Evolutionary conservation across 64 coral and sea anemone genomes (phyloP).

Genomic region (Montipora sp.): DNA sequence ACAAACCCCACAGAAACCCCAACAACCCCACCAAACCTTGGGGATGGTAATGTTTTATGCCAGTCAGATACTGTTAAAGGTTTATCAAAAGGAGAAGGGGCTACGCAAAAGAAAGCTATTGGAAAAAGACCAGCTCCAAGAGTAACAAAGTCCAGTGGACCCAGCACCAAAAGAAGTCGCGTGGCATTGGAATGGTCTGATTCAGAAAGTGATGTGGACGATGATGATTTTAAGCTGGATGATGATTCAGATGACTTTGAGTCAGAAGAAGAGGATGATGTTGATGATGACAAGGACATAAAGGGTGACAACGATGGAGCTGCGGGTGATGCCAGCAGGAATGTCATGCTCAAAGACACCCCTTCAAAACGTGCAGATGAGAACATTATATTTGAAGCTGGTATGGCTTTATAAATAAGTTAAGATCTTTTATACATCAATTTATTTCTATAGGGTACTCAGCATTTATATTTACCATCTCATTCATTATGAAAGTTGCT

Average conservation of each 20-base stretch:
- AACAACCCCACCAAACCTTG: background rate
- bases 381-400: background rate
- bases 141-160: background rate
- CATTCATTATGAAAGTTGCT: too few species aligned
- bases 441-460: too few species aligned
- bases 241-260: conserved; percentile 43
- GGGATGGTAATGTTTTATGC: background rate
- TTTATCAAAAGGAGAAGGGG: background rate
- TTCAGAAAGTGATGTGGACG: conserved; percentile 20
- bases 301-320: background rate
- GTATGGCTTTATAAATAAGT: background rate
- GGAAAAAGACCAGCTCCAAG: conserved; percentile 15
- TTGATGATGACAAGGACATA: background rate
- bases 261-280: conserved; percentile 1
- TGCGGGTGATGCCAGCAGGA: background rate
- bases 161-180: conserved; percentile 3
- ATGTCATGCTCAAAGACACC: background rate
- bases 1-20: too few species aligned
- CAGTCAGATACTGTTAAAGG: background rate
- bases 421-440: too few species aligned
- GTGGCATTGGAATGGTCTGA: background rate
- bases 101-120: too few species aligned
- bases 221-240: conserved; percentile 7
- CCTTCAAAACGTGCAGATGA: background rate
- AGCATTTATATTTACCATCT: too few species aligned